phyloP scores from a whole-genome alignment of 1,140 invertebrate genomes.

The Brachionus manjavacas region DNA sequence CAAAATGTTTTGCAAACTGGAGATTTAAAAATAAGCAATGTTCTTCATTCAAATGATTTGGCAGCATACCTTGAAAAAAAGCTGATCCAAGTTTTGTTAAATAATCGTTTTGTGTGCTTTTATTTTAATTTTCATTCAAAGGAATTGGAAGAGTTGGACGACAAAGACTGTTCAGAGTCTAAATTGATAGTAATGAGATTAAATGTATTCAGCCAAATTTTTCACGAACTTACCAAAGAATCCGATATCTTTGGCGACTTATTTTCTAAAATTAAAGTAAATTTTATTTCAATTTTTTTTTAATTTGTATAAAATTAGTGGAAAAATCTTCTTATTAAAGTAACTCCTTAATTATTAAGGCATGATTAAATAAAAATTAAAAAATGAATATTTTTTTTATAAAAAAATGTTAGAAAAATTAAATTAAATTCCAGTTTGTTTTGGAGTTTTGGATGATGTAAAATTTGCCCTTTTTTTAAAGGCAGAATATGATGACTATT shows the following conservation, averaged over 20 bases:
- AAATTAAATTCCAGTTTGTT: no score
- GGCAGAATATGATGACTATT: conserved; percentile 25
- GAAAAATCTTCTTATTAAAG: no score
- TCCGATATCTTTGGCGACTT: not conserved
- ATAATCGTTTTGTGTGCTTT: no score
- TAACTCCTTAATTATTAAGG: no score
- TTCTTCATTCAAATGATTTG: conserved; percentile 23
- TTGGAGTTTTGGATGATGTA: no score
- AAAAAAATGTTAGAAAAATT: no score
- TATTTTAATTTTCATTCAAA: not conserved
- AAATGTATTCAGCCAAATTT: not conserved
- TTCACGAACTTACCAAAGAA: not conserved
- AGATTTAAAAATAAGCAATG: conserved; percentile 20
- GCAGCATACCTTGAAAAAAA: conserved; percentile 3
- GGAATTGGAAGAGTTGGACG: not conserved
- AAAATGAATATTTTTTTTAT: no score
- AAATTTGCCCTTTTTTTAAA: not conserved
- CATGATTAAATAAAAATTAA: no score
- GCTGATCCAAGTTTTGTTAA: not conserved
- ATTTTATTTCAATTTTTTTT: no score
- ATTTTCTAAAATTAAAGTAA: conserved; percentile 6
- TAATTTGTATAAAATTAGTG: no score
- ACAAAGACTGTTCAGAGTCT: not conserved
- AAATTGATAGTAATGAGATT: not conserved
- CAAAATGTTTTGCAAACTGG: not conserved